These are phyloP conservation scores for Palythoa caribaeorum DNA, from an alignment of 92 coral and sea anemone genomes.

Conservation along the genomic window DNA sequence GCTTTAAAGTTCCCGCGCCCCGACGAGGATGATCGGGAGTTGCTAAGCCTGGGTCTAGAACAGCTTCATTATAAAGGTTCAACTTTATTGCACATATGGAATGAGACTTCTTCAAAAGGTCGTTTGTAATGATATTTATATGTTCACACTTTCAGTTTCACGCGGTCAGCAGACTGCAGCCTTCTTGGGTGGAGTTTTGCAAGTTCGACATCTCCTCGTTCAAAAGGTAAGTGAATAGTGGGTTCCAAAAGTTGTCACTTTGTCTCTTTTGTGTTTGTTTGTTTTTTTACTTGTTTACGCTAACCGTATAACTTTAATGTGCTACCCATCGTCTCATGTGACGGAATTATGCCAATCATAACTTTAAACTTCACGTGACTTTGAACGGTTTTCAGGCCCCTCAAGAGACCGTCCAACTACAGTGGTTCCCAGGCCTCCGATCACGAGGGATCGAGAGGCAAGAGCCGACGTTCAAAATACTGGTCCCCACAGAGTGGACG, in stretches of 20 bases:
- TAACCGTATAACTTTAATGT: neutral
- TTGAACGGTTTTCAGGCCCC: conserved; percentile 57
- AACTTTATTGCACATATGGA: neutral
- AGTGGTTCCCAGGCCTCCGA: conserved; percentile 45
- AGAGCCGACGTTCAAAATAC: conserved; percentile 45
- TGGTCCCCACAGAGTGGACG: conserved; percentile 88
- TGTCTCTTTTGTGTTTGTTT: neutral
- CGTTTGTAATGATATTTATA: neutral
- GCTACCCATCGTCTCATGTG: too few species aligned
- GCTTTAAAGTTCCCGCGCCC: too few species aligned
- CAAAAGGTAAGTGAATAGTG: conserved; percentile 62
- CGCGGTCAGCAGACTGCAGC: conserved; percentile 67
- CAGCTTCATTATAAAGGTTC: too few species aligned
- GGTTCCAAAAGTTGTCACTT: neutral
- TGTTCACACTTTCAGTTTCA: conserved; percentile 56
- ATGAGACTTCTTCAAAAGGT: neutral
- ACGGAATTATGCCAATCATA: too few species aligned
- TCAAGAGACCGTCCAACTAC: conserved; percentile 41
- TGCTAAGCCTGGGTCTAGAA: too few species aligned
- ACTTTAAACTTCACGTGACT: neutral
- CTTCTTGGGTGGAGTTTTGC: conserved; percentile 86
- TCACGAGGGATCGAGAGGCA: conserved; percentile 28
- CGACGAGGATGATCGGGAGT: too few species aligned
- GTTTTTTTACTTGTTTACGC: neutral
- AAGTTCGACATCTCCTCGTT: conserved; percentile 73